Conservation (phyloP, 2,888 invertebrate species). For the Brenthis daphne region DNA sequence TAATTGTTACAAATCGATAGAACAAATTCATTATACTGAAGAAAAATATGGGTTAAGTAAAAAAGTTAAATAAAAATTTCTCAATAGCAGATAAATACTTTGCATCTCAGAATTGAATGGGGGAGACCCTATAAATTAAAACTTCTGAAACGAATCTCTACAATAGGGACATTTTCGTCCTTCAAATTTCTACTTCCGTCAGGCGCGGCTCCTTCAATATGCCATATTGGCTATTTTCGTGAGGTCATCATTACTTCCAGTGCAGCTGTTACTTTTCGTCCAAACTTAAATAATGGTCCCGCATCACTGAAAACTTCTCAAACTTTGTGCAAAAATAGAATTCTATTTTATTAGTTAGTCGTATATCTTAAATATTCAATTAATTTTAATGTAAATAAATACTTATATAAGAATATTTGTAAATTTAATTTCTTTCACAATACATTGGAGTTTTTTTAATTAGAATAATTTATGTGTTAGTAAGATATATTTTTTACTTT, state of each 20-base stretch:
- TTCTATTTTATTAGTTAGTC: not conserved
- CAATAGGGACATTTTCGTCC: conserved; percentile 23
- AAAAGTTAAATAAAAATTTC: not conserved
- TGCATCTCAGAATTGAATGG: conserved; percentile 15
- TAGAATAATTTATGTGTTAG: too few species aligned
- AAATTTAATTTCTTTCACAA: too few species aligned
- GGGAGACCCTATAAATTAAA: conserved; percentile 25
- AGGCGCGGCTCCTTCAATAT: conserved; percentile 60
- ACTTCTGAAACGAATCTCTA: conserved; percentile 15
- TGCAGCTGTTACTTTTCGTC: conserved; percentile 77
- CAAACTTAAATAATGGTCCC: conserved; percentile 72
- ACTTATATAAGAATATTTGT: too few species aligned
- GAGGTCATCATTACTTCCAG: conserved; percentile 66
- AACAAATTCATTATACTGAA: too few species aligned
- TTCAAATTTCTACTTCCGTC: conserved; percentile 53
- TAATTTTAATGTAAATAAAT: too few species aligned
- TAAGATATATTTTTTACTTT: too few species aligned
- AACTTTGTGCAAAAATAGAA: conserved; percentile 39
- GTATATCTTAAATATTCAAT: too few species aligned
- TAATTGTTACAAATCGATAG: too few species aligned
- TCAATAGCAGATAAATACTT: not conserved
- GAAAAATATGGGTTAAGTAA: too few species aligned
- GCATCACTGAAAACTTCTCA: conserved; percentile 66
- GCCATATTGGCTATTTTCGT: conserved; percentile 55
- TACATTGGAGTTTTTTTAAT: too few species aligned